Evolutionary conservation across 2,113 vertebrate species (phyloP), one percentile per base, ranked within the genome.

Genomic region (Oenanthe melanoleuca): DNA sequence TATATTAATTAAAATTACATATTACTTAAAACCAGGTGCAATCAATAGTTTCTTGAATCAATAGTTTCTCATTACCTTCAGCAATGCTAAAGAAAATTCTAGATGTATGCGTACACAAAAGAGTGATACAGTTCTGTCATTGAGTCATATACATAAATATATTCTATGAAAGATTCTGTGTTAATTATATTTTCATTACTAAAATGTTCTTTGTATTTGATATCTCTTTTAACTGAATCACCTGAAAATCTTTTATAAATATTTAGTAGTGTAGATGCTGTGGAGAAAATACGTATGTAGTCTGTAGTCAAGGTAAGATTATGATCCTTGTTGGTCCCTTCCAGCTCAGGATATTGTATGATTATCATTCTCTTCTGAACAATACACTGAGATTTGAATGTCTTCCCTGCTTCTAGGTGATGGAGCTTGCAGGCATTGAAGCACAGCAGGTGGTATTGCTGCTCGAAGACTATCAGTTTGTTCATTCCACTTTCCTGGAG

Each of bases 391-490:
- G n/a, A 34, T 86, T 73, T 64, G 69, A 86, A 34, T 63, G 24
- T 64, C 40, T 77, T 57, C 12, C 3, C 61, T 92, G 26, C 24
- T 82, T 96, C 44, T 88, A 99, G 99, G 99, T 99, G 91, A 98
- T 99, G 97, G 99, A 99, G 93, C 98, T 99, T 79, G 98, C 99
- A 2, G 99, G 98, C 75, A 93, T 99, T 66, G 99, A 99, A 70
- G 98, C 98, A 22, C 98, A 99, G 34, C 99, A 99, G 96, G 98
- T 99, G 24, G 98, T 99, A 13, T 93, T 99, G 11, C 96, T 99
- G 71, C 98, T 99, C 0, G 99, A 99, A 92, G 99, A 99, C 83
- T 98, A 99, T 94, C 99, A 99, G 92, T 99, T 99, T 96, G 98
- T 99, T 38, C 98, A 99, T 56, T 96, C 98, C 31, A 86, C 98